phyloP scores from a whole-genome alignment of 2,113 vertebrate species.

The Microcebus tavaratra region DNA sequence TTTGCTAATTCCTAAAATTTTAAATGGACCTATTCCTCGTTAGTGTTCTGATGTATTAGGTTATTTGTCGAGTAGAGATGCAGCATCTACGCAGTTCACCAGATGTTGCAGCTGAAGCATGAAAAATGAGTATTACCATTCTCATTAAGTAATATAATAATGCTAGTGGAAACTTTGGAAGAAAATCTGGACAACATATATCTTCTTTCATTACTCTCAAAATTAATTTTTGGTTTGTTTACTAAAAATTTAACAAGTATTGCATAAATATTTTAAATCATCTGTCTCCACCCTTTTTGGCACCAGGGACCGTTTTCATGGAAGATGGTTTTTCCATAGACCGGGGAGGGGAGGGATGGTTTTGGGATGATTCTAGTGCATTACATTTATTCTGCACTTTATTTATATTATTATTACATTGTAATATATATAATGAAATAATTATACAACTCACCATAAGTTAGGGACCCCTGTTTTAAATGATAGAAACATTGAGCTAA shows the following conservation, averaged over 20 bases:
- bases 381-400: too few relatives aligned
- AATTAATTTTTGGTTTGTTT: not conserved
- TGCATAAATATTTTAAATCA: too few relatives aligned
- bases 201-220: not conserved
- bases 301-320: too few relatives aligned
- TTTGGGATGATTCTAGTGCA: too few relatives aligned
- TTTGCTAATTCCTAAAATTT: not conserved
- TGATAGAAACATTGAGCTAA: not conserved
- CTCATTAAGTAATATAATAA: not conserved
- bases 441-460: too few relatives aligned
- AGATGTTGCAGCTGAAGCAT: not conserved
- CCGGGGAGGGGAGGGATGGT: too few relatives aligned
- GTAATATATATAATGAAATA: too few relatives aligned
- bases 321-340: too few relatives aligned
- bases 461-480: not conserved
- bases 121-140: not conserved
- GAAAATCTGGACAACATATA: not conserved
- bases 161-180: not conserved
- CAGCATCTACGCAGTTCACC: not conserved
- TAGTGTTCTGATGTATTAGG: not conserved
- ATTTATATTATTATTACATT: too few relatives aligned
- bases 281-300: too few relatives aligned
- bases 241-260: not conserved
- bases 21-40: not conserved
- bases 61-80: not conserved